Evolutionary conservation across 2,888 invertebrate genomes (phyloP).

Genomic region (Yponomeuta evonymella): DNA sequence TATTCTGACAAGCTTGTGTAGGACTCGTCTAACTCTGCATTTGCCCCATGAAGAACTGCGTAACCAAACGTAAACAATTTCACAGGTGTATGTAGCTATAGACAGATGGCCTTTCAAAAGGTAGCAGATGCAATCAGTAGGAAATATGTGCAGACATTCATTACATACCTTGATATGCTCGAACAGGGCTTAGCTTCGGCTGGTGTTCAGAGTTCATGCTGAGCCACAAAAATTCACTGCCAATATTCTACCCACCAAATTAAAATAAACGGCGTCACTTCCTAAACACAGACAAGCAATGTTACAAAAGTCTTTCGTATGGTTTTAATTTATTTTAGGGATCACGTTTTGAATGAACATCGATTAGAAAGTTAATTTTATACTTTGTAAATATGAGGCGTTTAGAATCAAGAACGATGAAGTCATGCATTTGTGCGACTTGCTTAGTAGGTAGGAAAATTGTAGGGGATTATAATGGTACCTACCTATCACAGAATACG

Average conservation of each 20-base stretch:
- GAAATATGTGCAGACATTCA: too few species aligned
- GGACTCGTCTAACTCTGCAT: conserved; percentile 80
- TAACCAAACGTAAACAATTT: conserved; percentile 15
- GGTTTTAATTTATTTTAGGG: too few species aligned
- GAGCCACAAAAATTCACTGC: background rate
- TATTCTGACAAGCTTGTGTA: conserved; percentile 92
- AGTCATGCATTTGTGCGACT: too few species aligned
- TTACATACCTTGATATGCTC: conserved; percentile 60
- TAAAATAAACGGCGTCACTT: background rate
- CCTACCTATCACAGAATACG: too few species aligned
- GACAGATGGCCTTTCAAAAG: background rate
- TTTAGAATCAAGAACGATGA: too few species aligned
- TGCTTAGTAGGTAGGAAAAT: too few species aligned
- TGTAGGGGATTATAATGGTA: too few species aligned
- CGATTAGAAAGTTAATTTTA: too few species aligned
- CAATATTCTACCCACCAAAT: conserved; percentile 13
- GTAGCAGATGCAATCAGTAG: background rate
- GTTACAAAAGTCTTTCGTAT: too few species aligned
- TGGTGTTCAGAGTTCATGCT: conserved; percentile 61
- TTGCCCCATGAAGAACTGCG: conserved; percentile 51
- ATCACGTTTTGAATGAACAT: too few species aligned
- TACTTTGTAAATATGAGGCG: too few species aligned
- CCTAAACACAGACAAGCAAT: background rate
- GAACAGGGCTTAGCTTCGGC: conserved; percentile 59
- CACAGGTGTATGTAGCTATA: background rate